Evolutionary conservation across 2,888 invertebrate species (phyloP).

Genomic region (Drosophila mettleri): DNA sequence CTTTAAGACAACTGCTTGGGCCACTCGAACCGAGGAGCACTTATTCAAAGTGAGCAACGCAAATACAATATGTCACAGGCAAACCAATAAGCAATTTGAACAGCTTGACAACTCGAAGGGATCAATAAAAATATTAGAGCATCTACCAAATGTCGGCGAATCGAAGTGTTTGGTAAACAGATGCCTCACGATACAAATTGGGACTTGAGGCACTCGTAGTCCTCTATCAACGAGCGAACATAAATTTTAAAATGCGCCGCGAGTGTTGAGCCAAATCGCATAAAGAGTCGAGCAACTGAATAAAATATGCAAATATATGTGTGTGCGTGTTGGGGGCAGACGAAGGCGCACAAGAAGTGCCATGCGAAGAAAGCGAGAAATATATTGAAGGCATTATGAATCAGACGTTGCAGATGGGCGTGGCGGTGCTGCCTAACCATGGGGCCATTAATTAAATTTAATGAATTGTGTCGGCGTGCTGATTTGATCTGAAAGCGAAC

Average conservation of each 20-base stretch:
- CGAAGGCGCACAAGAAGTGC: not conserved
- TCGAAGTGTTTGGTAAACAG: constrained; percentile 33
- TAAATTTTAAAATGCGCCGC: constrained; percentile 25
- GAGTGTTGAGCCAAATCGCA: constrained; percentile 18
- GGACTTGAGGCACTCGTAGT: constrained; percentile 14
- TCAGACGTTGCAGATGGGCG: constrained; percentile 41
- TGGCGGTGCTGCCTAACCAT: constrained; percentile 40
- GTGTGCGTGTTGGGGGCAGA: not conserved
- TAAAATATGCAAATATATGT: constrained; percentile 48
- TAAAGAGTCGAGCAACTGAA: constrained; percentile 4
- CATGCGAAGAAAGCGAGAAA: not conserved
- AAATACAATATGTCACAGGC: constrained; percentile 25
- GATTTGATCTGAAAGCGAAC: constrained; percentile 57
- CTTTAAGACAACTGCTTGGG: no score
- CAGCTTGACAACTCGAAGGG: constrained; percentile 20
- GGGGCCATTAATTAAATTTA: constrained; percentile 71
- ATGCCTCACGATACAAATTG: constrained; percentile 21
- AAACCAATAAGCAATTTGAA: constrained; percentile 32
- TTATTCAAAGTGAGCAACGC: not conserved
- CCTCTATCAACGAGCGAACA: not conserved
- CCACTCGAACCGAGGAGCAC: not conserved
- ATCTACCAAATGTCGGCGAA: constrained; percentile 10
- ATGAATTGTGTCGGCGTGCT: constrained; percentile 71
- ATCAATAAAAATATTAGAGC: constrained; percentile 45
- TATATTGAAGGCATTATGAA: constrained; percentile 39